Conservation (phyloP, 2,888 invertebrate genomes). For the Tenthredo mesomela region DNA sequence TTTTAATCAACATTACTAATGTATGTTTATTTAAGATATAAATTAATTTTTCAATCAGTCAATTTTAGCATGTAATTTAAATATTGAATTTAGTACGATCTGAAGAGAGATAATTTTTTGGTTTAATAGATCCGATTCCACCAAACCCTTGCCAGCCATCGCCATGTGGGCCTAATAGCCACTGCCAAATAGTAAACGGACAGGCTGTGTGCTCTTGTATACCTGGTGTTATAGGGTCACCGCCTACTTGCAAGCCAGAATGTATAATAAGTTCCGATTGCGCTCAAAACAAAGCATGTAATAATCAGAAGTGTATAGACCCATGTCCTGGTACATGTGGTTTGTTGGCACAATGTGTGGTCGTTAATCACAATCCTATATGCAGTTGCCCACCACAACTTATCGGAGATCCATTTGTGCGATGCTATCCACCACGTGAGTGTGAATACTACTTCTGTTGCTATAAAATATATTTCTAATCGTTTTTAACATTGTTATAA, state of each 20-base stretch:
- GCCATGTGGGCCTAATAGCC: constrained; percentile 90
- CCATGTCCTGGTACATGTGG: constrained; percentile 92
- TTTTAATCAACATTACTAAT: constrained; percentile 17
- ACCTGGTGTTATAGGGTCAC: constrained; percentile 87
- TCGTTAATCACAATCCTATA: constrained; percentile 91
- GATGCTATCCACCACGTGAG: constrained; percentile 80
- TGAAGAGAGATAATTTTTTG: constrained; percentile 57
- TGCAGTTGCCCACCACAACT: constrained; percentile 88
- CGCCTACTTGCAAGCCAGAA: constrained; percentile 88
- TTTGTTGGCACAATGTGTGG: constrained; percentile 87
- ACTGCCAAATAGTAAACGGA: constrained; percentile 82
- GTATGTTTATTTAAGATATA: constrained; percentile 51
- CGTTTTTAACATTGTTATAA: constrained; percentile 48
- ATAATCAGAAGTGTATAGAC: constrained; percentile 88
- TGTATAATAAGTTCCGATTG: constrained; percentile 92
- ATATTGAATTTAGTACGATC: constrained; percentile 20
- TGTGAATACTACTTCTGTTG: constrained; percentile 43
- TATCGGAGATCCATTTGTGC: constrained; percentile 90
- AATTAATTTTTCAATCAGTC: constrained; percentile 63
- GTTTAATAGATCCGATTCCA: constrained; percentile 66
- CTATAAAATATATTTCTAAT: background rate
- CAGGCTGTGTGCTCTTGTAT: constrained; percentile 88
- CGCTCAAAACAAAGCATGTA: constrained; percentile 86
- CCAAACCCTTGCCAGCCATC: constrained; percentile 80
- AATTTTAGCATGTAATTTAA: background rate